These are phyloP conservation scores for Clusia tigrina DNA, from an alignment of 2,888 invertebrate genomes.

Conservation along the genomic window DNA sequence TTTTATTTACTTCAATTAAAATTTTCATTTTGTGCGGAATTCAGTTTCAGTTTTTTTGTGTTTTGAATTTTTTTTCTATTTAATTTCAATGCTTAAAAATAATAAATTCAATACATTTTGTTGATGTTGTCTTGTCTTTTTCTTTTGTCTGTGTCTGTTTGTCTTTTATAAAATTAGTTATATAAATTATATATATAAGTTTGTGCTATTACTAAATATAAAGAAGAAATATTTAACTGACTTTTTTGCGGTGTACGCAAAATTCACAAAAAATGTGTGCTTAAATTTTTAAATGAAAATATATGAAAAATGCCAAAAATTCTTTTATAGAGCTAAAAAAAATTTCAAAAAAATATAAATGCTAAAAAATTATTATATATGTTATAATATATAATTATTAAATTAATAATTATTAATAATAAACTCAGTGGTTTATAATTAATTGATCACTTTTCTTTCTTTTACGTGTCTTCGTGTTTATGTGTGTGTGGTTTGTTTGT, in stretches of 20 bases:
- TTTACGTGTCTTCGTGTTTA: slow-evolving; percentile 44
- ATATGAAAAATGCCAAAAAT: slow-evolving; percentile 26
- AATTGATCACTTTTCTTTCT: slow-evolving; percentile 49
- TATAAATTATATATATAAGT: slow-evolving; percentile 30
- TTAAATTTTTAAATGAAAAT: slow-evolving; percentile 29
- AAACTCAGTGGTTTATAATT: no score
- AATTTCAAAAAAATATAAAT: slow-evolving; percentile 38
- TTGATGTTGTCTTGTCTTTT: slow-evolving; percentile 33
- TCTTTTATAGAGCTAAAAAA: slow-evolving; percentile 37
- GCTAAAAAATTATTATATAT: slow-evolving; percentile 23
- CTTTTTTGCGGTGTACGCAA: slow-evolving; percentile 8
- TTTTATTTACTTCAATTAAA: slow-evolving; percentile 27
- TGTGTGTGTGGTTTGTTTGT: slow-evolving; percentile 43
- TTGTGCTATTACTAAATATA: slow-evolving; percentile 40
- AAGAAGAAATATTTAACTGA: slow-evolving; percentile 21
- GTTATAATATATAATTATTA: slow-evolving; percentile 32
- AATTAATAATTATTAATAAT: slow-evolving; percentile 26
- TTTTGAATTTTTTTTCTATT: slow-evolving; percentile 20
- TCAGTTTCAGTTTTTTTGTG: slow-evolving; percentile 28
- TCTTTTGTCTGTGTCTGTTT: slow-evolving; percentile 12
- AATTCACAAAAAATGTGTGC: slow-evolving; percentile 36
- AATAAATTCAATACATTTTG: slow-evolving; percentile 56
- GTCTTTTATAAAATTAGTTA: slow-evolving; percentile 12
- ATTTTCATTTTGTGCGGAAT: slow-evolving; percentile 17
- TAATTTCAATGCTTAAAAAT: slow-evolving; percentile 42